Base-by-base conservation (phyloP, 30 jellyfish, hydroid and myxozoan genomes). In the Hydractinia echinata region DNA sequence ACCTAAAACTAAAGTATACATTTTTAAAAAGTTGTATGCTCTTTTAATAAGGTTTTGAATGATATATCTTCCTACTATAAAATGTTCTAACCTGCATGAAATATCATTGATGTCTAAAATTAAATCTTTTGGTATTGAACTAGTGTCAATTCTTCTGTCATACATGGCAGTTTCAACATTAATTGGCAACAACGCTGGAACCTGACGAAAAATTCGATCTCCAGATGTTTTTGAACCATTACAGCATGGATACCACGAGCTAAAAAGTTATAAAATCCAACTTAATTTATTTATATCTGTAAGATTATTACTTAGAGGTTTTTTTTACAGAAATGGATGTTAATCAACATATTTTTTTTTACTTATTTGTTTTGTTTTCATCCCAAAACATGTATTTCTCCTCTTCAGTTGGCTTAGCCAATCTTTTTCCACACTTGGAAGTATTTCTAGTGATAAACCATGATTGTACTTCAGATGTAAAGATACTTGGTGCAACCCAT, bases 151-250 rank as follows among this genome's bases (percentile, higher is more conserved):
- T 64, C 18, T 64, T 13, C 74, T 44, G 39, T 64, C 74, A 13
- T 64, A 64, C 39, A 64, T 51, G 16, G 74, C 74, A 64, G 74
- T 64, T n/a, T 64, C 74, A 64, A 64, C 18, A 51, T 64, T 64
- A 64, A 13, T 64, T 7, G 18, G 74, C 19, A 64, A 51, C 39
- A 64, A 64, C 10, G 9, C 51, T 13, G 74, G 74, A 44, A 64
- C 39, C 51, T 6, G 10, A 64, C 39, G 19, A 64, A 6, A 64
- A n/a, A 64, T 64, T 13, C 74, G 74, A 64, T 64, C 39, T 7
- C 74, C 74, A 64, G 51, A 64, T n/a, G 74, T n/a, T 64, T 51
- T 44, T 64, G 19, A 7, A 64, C 74, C 74, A 64, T 64, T 64
- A 13, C 74, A 64, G 74, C 74, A 64, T n/a, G 74, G 74, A 64